These are phyloP conservation scores for Meteorus sp. DNA, from an alignment of 1,140 invertebrate genomes.

Conservation along the genomic window DNA sequence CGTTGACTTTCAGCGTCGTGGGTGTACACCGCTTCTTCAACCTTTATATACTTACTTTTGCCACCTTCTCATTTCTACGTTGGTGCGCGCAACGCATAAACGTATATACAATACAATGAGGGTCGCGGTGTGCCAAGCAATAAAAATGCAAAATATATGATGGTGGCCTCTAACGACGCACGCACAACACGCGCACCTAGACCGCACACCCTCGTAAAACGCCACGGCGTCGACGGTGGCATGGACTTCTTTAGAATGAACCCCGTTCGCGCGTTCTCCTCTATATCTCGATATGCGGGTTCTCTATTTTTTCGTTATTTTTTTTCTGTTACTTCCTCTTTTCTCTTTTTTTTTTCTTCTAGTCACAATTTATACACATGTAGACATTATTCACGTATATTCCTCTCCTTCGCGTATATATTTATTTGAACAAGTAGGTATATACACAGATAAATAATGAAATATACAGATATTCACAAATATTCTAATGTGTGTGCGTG, in stretches of 20 bases:
- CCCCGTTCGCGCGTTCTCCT: slow-evolving; percentile 10
- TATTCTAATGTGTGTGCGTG: too few relatives aligned
- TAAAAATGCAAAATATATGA: slow-evolving; percentile 54
- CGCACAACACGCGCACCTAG: slow-evolving; percentile 34
- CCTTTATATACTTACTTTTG: not conserved
- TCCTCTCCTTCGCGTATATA: too few relatives aligned
- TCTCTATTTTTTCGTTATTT: too few relatives aligned
- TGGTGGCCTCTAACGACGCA: slow-evolving; percentile 34
- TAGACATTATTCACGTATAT: too few relatives aligned
- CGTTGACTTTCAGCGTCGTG: slow-evolving; percentile 16
- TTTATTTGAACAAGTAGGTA: too few relatives aligned
- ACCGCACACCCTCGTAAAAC: slow-evolving; percentile 31
- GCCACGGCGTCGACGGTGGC: not conserved
- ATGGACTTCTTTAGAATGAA: slow-evolving; percentile 8
- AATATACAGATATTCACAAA: too few relatives aligned
- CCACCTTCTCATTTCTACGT: slow-evolving; percentile 15
- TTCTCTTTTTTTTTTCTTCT: too few relatives aligned
- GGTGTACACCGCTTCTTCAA: slow-evolving; percentile 8
- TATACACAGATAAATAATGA: too few relatives aligned
- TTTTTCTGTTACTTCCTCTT: too few relatives aligned
- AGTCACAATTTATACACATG: too few relatives aligned
- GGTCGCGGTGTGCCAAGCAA: slow-evolving; percentile 36
- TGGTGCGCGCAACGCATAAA: not conserved
- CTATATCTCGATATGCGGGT: slow-evolving; percentile 27
- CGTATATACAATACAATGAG: slow-evolving; percentile 10